Evolutionary conservation across 2,113 vertebrate species (phyloP).

Genomic region (Pungitius pungitius): DNA sequence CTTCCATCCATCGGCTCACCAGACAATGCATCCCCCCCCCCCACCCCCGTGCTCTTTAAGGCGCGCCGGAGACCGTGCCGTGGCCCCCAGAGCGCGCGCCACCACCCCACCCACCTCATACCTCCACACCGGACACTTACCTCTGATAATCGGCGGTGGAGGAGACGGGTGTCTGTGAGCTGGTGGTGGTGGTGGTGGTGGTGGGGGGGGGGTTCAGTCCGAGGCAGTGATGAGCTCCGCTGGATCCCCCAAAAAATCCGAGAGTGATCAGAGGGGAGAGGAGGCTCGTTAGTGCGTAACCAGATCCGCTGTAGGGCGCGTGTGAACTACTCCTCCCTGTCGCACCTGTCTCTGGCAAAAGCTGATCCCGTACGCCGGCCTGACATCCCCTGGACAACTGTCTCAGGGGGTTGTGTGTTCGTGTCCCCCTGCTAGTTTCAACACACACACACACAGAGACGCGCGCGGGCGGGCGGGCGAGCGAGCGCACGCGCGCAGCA

Average conservation of each 20-base stretch:
- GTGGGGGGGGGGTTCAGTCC: slow-evolving; percentile 14
- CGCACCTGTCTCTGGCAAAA: slow-evolving; percentile 83
- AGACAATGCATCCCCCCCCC: neutral
- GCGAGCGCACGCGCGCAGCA: slow-evolving; percentile 55
- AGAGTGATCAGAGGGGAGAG: slow-evolving; percentile 42
- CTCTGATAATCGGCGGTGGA: slow-evolving; percentile 44
- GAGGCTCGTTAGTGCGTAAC: slow-evolving; percentile 46
- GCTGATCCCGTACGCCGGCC: slow-evolving; percentile 69
- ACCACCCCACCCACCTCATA: slow-evolving; percentile 12
- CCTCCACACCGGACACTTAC: slow-evolving; percentile 73
- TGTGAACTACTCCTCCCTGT: slow-evolving; percentile 77
- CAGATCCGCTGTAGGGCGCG: slow-evolving; percentile 60
- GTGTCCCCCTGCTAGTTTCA: slow-evolving; percentile 34
- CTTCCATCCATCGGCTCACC: neutral
- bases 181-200: neutral
- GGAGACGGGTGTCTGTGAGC: too few species aligned
- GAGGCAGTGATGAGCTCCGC: slow-evolving; percentile 40
- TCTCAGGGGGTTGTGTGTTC: slow-evolving; percentile 71
- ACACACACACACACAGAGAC: slow-evolving; percentile 34
- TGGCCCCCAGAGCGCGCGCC: slow-evolving; percentile 41
- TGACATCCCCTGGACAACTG: slow-evolving; percentile 84
- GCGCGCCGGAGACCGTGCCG: slow-evolving; percentile 22
- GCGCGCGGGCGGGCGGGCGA: too few species aligned
- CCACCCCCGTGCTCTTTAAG: slow-evolving; percentile 26
- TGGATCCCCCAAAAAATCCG: slow-evolving; percentile 67